A percentile compares a stretch with the other conserved stretches of the same genome.
These are phyloP conservation scores for Rhopalosiphum maidis DNA, from an alignment of 1,140 invertebrate species.

Conservation along the genomic window DNA sequence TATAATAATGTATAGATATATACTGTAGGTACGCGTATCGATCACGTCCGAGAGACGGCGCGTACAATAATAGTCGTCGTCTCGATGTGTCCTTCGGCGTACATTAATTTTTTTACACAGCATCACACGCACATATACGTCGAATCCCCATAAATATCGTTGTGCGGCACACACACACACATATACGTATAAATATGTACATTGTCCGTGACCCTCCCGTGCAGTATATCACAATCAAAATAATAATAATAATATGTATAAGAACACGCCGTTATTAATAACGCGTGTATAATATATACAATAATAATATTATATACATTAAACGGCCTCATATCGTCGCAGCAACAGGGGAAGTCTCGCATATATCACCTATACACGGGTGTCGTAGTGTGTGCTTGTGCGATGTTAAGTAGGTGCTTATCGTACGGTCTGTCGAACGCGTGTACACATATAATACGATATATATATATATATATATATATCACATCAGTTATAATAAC, in stretches of 20 bases:
- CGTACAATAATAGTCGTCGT: not conserved
- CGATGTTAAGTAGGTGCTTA: not conserved
- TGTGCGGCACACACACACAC: not conserved
- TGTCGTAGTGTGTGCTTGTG: not conserved
- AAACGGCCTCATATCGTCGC: not conserved
- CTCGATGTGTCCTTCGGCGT: slow-evolving; percentile 20
- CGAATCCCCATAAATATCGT: not conserved
- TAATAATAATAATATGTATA: not conserved
- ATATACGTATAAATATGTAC: not conserved
- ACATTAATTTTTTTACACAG: slow-evolving; percentile 33
- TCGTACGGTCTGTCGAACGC: not conserved
- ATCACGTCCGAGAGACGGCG: not conserved
- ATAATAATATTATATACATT: not conserved
- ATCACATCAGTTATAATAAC: not conserved
- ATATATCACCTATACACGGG: not conserved
- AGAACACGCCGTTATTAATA: slow-evolving; percentile 25
- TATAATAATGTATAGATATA: not conserved
- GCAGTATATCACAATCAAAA: not conserved
- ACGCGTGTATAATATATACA: not conserved
- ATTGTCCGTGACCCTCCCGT: slow-evolving; percentile 37
- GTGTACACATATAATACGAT: no score
- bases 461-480: not conserved
- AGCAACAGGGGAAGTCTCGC: not conserved
- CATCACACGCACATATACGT: not conserved
- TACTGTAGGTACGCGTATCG: not conserved